Evolutionary conservation across 2,797 vertebrate genomes (phyloP).

Genomic region (Austrolebias charrua): DNA sequence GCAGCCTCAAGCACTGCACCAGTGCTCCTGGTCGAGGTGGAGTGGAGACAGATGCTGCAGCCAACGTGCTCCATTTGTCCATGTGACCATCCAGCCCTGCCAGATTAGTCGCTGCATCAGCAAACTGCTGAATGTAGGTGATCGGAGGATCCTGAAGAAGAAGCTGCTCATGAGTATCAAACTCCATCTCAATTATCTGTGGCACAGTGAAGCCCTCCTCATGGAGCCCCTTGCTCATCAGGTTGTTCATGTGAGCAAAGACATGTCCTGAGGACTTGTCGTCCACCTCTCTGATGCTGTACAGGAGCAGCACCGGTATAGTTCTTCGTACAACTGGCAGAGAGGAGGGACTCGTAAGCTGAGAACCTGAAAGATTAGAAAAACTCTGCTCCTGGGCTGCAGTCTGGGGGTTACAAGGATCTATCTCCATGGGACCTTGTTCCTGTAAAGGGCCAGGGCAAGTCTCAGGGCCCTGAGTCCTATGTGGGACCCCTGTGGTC

Average conservation of each 20-base stretch:
- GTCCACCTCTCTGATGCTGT: conserved; percentile 97
- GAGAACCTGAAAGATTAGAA: conserved; percentile 66
- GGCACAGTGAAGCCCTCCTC: conserved; percentile 98
- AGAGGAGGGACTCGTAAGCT: conserved; percentile 64
- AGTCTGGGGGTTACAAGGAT: conserved; percentile 86
- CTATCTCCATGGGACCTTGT: conserved; percentile 94
- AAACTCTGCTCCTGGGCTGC: conserved; percentile 87
- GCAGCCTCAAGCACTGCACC: conserved; percentile 94
- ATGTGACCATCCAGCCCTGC: conserved; percentile 87
- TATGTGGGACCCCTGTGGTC: conserved; percentile 87
- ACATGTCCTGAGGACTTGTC: conserved; percentile 94
- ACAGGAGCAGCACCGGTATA: conserved; percentile 93
- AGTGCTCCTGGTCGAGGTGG: conserved; percentile 91
- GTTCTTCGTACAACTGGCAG: conserved; percentile 85
- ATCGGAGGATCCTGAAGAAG: conserved; percentile 97
- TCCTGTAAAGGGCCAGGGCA: conserved; percentile 73
- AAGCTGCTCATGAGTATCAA: conserved; percentile 95
- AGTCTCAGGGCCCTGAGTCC: conserved; percentile 89
- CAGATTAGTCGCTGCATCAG: conserved; percentile 90
- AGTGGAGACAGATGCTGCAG: conserved; percentile 39
- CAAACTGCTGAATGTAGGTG: conserved; percentile 98
- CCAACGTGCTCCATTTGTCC: conserved; percentile 95
- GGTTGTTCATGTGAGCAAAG: conserved; percentile 97
- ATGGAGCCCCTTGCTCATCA: conserved; percentile 96
- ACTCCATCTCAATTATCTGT: conserved; percentile 99